Evolutionary conservation across 2,888 invertebrate species (phyloP).

Genomic region (Acleris literana): DNA sequence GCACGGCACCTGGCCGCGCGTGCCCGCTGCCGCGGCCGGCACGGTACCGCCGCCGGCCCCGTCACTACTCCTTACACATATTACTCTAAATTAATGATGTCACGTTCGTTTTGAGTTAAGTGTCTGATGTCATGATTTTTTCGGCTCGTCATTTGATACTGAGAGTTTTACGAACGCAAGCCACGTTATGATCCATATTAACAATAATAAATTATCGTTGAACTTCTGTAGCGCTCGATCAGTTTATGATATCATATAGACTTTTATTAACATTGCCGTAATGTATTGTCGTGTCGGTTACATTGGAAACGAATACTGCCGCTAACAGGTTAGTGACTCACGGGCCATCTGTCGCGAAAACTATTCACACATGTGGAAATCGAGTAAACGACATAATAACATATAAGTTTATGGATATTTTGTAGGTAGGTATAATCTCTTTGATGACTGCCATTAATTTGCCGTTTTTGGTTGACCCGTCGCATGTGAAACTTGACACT

Average conservation of each 20-base stretch:
- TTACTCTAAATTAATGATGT: conserved; percentile 62
- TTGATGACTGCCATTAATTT: conserved; percentile 63
- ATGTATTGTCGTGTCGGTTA: conserved; percentile 65
- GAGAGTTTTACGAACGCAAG: conserved; percentile 48
- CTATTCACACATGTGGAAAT: conserved; percentile 74
- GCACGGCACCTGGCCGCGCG: conserved; percentile 23
- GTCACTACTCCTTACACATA: not conserved
- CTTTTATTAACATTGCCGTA: conserved; percentile 42
- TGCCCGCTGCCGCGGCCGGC: conserved; percentile 17
- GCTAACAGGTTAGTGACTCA: conserved; percentile 78
- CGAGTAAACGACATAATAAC: conserved; percentile 54
- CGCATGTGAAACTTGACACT: conserved; percentile 64
- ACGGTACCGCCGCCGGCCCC: not conserved
- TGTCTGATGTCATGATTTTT: conserved; percentile 65
- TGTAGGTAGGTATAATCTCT: conserved; percentile 50
- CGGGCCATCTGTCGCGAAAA: conserved; percentile 79
- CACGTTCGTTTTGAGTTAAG: conserved; percentile 53
- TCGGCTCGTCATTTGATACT: conserved; percentile 58
- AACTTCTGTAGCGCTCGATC: conserved; percentile 30
- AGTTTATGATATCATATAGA: conserved; percentile 35
- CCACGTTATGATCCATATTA: conserved; percentile 50
- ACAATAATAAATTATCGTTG: conserved; percentile 36
- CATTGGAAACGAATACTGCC: conserved; percentile 63
- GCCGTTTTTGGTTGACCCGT: conserved; percentile 60
- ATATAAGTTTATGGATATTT: conserved; percentile 57